Evolutionary conservation across 2,797 vertebrate genomes (phyloP), one percentile per base, ranked within the genome.

Genomic region (Enteromius argenteus): DNA sequence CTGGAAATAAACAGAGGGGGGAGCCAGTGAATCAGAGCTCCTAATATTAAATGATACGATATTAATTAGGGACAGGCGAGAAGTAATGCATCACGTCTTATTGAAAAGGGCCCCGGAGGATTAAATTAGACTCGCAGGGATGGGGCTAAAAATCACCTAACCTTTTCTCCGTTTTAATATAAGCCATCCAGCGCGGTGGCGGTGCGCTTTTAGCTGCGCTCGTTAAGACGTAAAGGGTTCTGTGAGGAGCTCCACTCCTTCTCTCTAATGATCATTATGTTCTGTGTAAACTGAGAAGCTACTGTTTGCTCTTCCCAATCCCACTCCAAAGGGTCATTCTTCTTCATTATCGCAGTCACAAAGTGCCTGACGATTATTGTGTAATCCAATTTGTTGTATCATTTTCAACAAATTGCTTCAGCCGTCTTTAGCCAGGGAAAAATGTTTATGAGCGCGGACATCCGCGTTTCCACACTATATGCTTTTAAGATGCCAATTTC

Each of bases 301-400:
- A 73, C 84, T 89, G 86, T 87, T 89, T 89, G 86, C 86, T 73
- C 80, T 84, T 79, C 75, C 58, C 19, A 83, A 77, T 64, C 72
- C 64, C 78, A 51, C 78, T 80, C 78, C 82, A 84, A 87, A 86
- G 81, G 79, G 81, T 86, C 84, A 86, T 87, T 81, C 86, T 87
- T 89, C 88, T 86, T 89, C 88, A 89, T 89, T 89, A 89, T 84
- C 79, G 62, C 69, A 53, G 51, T 81, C 78, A 79, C 62, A 81
- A 85, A 66, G 81, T 82, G 88, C 88, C 44, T 23, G 74, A 62
- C 81, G 86, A 87, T 89, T 84, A 89, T 69, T 80, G 44, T 51
- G 42, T 89, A 89, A 86, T 87, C 81, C 42, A 83, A 89, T 89
- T 89, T 87, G 86, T 83, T 82, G 86, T 81, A 87, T 86, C 81